A percentile compares a stretch with the other conserved stretches of the same genome.
Conservation (phyloP, 2,113 vertebrate genomes). For the Hippolais icterina region DNA sequence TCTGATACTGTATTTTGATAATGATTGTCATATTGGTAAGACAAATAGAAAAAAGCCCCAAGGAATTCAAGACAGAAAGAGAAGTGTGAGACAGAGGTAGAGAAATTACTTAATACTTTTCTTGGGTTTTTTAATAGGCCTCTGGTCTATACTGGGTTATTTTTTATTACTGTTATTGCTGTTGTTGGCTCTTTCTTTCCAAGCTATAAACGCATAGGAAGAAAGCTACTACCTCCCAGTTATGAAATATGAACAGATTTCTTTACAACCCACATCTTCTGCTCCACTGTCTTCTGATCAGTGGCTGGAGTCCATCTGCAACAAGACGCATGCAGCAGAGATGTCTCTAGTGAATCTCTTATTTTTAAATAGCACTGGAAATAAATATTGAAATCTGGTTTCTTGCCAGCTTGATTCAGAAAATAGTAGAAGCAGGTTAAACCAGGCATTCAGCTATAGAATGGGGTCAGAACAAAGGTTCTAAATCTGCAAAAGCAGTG, state of each 20-base stretch:
- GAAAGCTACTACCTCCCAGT: neutral
- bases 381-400: neutral
- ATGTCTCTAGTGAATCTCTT: neutral
- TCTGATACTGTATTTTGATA: neutral
- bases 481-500: neutral
- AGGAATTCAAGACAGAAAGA: neutral
- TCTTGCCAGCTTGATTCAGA: neutral
- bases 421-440: neutral
- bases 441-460: neutral
- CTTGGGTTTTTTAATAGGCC: neutral
- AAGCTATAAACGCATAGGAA: neutral
- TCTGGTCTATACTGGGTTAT: neutral
- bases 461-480: neutral
- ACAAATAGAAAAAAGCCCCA: neutral
- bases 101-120: neutral
- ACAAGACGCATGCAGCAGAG: neutral
- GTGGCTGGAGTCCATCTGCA: neutral
- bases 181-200: neutral
- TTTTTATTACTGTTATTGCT: neutral
- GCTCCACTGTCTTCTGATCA: neutral
- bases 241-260: neutral
- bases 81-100: neutral
- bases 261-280: neutral
- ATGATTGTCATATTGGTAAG: neutral
- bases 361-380: neutral